phyloP scores from a whole-genome alignment of 2,113 vertebrate genomes.

The Empidonax alnorum region DNA sequence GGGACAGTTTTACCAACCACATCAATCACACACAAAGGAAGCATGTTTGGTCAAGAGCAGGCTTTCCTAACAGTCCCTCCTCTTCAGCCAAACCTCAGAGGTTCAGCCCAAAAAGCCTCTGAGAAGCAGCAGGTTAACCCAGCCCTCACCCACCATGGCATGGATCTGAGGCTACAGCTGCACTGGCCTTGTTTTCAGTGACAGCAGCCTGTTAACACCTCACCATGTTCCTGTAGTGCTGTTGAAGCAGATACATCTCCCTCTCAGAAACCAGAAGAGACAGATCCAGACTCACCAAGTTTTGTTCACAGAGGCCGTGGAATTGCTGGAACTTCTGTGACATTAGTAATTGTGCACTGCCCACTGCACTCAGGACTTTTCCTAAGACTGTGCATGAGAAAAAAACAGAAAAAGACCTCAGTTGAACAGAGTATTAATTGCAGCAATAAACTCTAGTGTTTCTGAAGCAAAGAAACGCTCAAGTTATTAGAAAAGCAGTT shows the following conservation, averaged over 20 bases:
- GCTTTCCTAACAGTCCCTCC: background rate
- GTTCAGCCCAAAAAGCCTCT: background rate
- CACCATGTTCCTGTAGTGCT: background rate
- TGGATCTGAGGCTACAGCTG: background rate
- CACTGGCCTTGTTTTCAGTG: background rate
- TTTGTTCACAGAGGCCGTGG: constrained; percentile 96
- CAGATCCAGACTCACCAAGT: constrained; percentile 85
- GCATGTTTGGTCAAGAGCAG: background rate
- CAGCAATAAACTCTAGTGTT: background rate
- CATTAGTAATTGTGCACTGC: constrained; percentile 85
- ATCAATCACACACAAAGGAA: background rate
- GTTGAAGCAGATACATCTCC: background rate
- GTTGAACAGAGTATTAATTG: background rate
- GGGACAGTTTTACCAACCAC: background rate
- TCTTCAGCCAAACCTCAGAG: background rate
- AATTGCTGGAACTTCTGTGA: constrained; percentile 98
- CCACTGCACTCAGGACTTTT: constrained; percentile 93
- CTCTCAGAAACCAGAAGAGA: background rate
- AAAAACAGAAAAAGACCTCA: background rate
- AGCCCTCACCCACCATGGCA: rapidly evolving
- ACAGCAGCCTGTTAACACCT: background rate
- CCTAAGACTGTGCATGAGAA: constrained; percentile 82
- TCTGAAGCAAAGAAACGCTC: background rate
- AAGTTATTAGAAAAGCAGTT: background rate
- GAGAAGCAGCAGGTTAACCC: background rate